These are phyloP conservation scores for Cantharis flavilabris DNA, from an alignment of 2,888 invertebrate species.

Conservation along the genomic window DNA sequence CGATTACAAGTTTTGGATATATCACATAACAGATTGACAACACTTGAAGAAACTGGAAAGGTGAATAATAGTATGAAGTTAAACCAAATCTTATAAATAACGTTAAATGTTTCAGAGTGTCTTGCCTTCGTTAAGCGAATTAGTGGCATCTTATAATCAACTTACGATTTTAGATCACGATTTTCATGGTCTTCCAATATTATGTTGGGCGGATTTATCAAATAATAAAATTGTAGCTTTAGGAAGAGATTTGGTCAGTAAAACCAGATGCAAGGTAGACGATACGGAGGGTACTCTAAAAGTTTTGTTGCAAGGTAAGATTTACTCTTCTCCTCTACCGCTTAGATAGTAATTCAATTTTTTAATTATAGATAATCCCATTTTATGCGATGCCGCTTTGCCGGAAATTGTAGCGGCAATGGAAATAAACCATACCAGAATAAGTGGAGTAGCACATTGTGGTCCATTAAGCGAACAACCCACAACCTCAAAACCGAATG, in stretches of 20 bases:
- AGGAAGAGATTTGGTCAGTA: constrained; percentile 75
- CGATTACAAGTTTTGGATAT: constrained; percentile 75
- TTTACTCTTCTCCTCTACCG: neutral
- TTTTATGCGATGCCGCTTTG: constrained; percentile 74
- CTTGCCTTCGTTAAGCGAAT: constrained; percentile 74
- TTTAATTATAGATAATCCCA: constrained; percentile 73
- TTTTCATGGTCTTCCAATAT: constrained; percentile 79
- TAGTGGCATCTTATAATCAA: constrained; percentile 78
- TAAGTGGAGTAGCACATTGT: constrained; percentile 64
- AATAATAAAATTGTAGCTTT: constrained; percentile 75
- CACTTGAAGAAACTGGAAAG: constrained; percentile 82
- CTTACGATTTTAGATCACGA: constrained; percentile 76
- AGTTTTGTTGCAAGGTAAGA: constrained; percentile 79
- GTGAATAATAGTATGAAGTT: constrained; percentile 54
- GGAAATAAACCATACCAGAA: constrained; percentile 73
- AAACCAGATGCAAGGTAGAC: constrained; percentile 78
- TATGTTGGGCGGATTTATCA: constrained; percentile 81
- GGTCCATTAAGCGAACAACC: constrained; percentile 52
- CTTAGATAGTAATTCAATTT: neutral
- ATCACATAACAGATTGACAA: constrained; percentile 75
- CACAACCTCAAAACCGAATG: constrained; percentile 49
- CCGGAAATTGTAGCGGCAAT: constrained; percentile 72
- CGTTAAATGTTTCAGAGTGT: constrained; percentile 66
- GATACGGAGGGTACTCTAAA: constrained; percentile 65
- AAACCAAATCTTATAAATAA: neutral